Evolutionary conservation across 2,113 vertebrate genomes (phyloP).

Genomic region (Oplegnathus fasciatus): DNA sequence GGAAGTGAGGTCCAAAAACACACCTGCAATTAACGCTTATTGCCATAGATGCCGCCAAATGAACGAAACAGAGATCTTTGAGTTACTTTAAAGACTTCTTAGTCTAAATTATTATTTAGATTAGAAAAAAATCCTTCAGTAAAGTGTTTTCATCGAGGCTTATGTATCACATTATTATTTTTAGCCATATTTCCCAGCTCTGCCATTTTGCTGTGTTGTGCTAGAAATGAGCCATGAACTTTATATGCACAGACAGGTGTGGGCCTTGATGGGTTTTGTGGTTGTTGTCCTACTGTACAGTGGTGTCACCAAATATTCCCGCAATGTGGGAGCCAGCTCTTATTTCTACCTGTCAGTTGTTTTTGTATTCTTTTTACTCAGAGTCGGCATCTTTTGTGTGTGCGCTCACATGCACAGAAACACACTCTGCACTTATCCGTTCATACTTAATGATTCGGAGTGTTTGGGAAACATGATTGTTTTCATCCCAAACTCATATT

Average conservation of each 20-base stretch:
- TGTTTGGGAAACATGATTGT: slow-evolving; percentile 27
- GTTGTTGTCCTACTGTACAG: not conserved
- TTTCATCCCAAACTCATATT: slow-evolving; percentile 32
- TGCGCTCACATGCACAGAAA: not conserved
- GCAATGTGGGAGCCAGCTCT: not conserved
- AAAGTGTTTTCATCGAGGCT: not conserved
- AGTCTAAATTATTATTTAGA: not conserved
- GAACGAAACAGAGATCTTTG: too few species aligned
- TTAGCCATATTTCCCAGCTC: not conserved
- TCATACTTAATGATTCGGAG: slow-evolving; percentile 16
- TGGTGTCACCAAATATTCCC: not conserved
- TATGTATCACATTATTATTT: not conserved
- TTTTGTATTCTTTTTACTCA: not conserved
- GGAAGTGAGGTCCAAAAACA: too few species aligned
- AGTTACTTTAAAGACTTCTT: not conserved
- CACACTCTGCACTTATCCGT: not conserved
- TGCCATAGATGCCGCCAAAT: too few species aligned
- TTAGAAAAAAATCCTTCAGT: not conserved
- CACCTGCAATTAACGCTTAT: too few species aligned
- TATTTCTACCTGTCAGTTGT: not conserved
- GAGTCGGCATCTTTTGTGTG: not conserved
- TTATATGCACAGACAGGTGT: not conserved
- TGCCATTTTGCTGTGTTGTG: not conserved
- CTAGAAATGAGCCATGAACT: slow-evolving; percentile 8
- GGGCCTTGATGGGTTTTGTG: not conserved